Percentiles rank a stretch among this genome's conserved stretches.
Conservation (phyloP, 2,113 vertebrate genomes). For the Zingel zingel region DNA sequence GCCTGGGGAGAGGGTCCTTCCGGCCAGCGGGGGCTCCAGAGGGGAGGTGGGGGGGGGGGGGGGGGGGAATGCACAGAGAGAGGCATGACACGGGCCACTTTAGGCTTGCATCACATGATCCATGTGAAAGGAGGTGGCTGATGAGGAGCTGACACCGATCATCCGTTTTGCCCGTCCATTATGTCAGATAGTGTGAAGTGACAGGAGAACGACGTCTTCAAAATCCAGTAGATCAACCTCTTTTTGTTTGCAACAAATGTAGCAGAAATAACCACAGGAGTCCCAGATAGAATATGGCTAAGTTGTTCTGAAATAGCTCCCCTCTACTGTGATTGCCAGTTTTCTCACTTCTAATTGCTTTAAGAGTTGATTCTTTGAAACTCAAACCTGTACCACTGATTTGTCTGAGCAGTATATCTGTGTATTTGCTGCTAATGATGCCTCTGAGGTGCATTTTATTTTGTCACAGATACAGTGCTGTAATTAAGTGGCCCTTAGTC, state of each 20-base stretch:
- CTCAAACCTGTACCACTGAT: conserved; percentile 43
- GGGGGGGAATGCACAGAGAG: not conserved
- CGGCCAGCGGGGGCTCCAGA: conserved; percentile 71
- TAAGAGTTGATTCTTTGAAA: conserved; percentile 49
- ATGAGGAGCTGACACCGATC: conserved; percentile 81
- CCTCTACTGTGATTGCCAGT: conserved; percentile 52
- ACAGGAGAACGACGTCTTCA: conserved; percentile 72
- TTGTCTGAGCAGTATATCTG: conserved; percentile 26
- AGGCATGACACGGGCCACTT: conserved; percentile 64
- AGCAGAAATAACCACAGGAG: conserved; percentile 84
- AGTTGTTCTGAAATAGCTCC: conserved; percentile 71
- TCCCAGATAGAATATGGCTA: conserved; percentile 63
- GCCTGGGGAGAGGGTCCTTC: conserved; percentile 77
- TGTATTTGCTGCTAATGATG: conserved; percentile 62
- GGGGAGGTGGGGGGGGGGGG: not conserved
- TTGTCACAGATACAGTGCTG: conserved; percentile 63
- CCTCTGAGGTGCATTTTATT: conserved; percentile 71
- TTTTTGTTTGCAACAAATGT: conserved; percentile 85
- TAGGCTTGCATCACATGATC: conserved; percentile 71
- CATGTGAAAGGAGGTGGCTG: conserved; percentile 69
- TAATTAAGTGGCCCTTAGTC: conserved; percentile 71
- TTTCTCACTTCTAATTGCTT: conserved; percentile 57
- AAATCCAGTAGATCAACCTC: conserved; percentile 70
- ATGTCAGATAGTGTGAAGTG: conserved; percentile 79
- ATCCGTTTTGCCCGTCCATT: conserved; percentile 79